Evolutionary conservation across 2,797 vertebrate genomes (phyloP).

Genomic region (Intellagama lesueurii): DNA sequence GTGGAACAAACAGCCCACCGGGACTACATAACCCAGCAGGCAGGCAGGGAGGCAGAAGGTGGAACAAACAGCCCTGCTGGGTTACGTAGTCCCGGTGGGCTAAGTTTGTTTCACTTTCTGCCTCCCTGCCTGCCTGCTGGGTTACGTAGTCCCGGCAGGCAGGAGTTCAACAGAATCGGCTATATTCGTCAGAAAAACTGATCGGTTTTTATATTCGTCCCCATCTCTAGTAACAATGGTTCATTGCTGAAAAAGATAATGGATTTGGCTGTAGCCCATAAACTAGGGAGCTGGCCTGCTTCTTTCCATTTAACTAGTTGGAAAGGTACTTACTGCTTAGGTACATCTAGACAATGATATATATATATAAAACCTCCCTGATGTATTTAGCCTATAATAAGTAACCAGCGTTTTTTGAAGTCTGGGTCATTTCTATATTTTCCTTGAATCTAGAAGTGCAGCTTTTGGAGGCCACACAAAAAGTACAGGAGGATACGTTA

Average conservation of each 20-base stretch:
- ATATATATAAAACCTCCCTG: not conserved
- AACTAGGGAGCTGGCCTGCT: not conserved
- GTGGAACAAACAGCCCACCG: no score
- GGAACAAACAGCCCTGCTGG: no score
- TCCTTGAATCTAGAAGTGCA: not conserved
- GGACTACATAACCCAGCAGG: no score
- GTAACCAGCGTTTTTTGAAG: not conserved
- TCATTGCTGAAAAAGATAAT: accelerated
- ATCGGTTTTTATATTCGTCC: no score
- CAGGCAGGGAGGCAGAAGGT: no score
- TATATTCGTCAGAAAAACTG: no score
- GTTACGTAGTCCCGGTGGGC: no score
- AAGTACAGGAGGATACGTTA: not conserved
- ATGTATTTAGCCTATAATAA: not conserved
- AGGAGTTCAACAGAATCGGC: not conserved
- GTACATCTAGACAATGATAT: not conserved
- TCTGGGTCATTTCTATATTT: not conserved
- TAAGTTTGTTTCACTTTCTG: no score
- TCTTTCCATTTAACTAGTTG: no score
- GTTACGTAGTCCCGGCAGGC: no score
- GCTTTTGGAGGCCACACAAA: not conserved
- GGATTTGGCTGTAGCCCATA: not conserved
- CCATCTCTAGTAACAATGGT: not conserved
- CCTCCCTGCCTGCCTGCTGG: no score
- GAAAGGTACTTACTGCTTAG: constrained; percentile 1